Conservation (phyloP, 2,797 vertebrate species). For the Fringilla coelebs region DNA sequence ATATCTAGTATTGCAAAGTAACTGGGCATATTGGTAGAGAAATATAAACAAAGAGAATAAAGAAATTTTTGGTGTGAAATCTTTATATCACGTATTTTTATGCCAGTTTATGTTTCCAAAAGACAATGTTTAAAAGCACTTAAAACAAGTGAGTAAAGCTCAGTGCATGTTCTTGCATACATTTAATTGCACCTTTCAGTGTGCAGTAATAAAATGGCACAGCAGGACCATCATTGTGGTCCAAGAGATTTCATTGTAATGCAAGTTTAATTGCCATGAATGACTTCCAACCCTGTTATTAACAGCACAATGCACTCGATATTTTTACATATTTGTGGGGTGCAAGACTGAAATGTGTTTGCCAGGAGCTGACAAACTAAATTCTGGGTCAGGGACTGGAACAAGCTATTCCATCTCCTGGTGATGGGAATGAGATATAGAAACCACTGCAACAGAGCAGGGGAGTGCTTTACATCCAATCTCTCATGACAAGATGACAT, state of each 20-base stretch:
- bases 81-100: not conserved
- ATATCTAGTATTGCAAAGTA: not conserved
- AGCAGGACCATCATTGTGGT: slow-evolving; percentile 23
- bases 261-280: slow-evolving; percentile 34
- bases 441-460: not conserved
- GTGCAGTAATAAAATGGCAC: slow-evolving; percentile 18
- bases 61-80: not conserved
- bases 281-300: not conserved
- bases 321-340: not conserved
- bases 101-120: slow-evolving; percentile 53
- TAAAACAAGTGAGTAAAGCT: slow-evolving; percentile 40
- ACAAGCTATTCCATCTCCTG: not conserved
- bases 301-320: not conserved
- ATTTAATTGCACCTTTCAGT: slow-evolving; percentile 47
- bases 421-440: not conserved
- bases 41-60: slow-evolving; percentile 22
- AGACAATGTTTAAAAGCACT: slow-evolving; percentile 52
- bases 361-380: slow-evolving; percentile 3
- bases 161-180: slow-evolving; percentile 5
- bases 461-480: not conserved
- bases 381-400: not conserved
- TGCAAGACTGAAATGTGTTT: not conserved
- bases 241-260: slow-evolving; percentile 42
- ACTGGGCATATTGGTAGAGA: not conserved
- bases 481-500: slow-evolving; percentile 26